Percentiles rank a stretch among this genome's conserved stretches.
Evolutionary conservation across 2,113 vertebrate genomes (phyloP).

Genomic region (Pluvialis apricaria): DNA sequence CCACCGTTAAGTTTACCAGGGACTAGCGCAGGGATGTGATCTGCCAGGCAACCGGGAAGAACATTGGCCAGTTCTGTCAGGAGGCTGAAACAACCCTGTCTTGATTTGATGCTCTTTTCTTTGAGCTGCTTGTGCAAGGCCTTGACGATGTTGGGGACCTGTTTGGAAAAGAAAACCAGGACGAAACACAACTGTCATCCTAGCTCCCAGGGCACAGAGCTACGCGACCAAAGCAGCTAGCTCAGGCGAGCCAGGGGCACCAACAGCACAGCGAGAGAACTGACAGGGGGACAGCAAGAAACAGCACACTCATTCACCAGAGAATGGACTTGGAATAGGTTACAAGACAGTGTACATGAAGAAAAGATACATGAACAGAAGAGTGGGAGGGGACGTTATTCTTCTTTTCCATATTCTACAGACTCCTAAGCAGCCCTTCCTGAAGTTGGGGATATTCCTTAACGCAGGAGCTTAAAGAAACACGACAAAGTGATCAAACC

Average conservation of each 20-base stretch:
- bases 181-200: neutral
- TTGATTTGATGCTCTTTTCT: conserved; percentile 84
- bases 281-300: neutral
- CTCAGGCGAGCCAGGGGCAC: neutral
- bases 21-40: conserved; percentile 83
- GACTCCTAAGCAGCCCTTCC: neutral
- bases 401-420: neutral
- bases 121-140: conserved; percentile 88
- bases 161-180: neutral
- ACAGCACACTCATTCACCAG: accelerated
- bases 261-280: neutral
- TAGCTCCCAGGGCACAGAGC: neutral
- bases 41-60: conserved; percentile 83
- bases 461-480: neutral
- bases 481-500: neutral
- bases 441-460: neutral
- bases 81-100: conserved; percentile 90
- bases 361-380: no score
- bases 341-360: neutral
- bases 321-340: accelerated
- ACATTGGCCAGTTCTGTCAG: conserved; percentile 84
- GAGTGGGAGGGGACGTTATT: neutral
- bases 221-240: neutral
- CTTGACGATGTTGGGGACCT: conserved; percentile 88
- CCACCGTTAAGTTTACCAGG: conserved; percentile 74